Conservation (phyloP, 2,888 invertebrate species). For the Thumatha senex region DNA sequence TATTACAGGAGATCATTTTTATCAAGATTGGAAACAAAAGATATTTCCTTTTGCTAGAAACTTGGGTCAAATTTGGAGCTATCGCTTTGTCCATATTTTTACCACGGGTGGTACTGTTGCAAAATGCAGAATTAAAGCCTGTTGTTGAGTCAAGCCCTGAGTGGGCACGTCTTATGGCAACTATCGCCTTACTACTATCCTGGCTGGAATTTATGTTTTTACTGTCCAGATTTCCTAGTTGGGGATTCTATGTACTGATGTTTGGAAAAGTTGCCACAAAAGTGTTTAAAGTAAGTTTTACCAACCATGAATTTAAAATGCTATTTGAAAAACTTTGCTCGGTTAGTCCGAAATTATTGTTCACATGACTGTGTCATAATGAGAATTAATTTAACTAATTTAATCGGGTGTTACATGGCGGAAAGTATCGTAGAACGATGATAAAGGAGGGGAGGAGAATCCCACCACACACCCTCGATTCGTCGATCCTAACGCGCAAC, state of each 20-base stretch:
- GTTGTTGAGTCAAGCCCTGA: slow-evolving; percentile 12
- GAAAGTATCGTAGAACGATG: too few species aligned
- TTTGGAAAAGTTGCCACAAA: slow-evolving; percentile 81
- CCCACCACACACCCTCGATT: too few species aligned
- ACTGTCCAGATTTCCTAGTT: slow-evolving; percentile 78
- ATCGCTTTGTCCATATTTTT: slow-evolving; percentile 60
- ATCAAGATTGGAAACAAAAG: slow-evolving; percentile 60
- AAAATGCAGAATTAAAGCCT: slow-evolving; percentile 20
- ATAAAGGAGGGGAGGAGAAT: too few species aligned
- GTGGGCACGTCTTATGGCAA: slow-evolving; percentile 74
- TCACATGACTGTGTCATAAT: too few species aligned
- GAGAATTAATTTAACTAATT: too few species aligned
- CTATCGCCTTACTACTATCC: slow-evolving; percentile 72
- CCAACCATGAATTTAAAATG: too few species aligned
- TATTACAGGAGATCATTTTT: slow-evolving; percentile 71
- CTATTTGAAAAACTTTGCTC: too few species aligned
- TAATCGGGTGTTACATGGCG: too few species aligned
- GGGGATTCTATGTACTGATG: slow-evolving; percentile 83
- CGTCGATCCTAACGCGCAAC: too few species aligned
- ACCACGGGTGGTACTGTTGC: slow-evolving; percentile 39
- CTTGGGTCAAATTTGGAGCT: slow-evolving; percentile 76
- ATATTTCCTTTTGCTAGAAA: slow-evolving; percentile 75
- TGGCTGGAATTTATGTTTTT: slow-evolving; percentile 84
- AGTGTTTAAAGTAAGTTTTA: slow-evolving; percentile 70
- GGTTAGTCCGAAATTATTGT: too few species aligned